A percentile compares a stretch with the other conserved stretches of the same genome.
Evolutionary conservation across 2,797 vertebrate genomes (phyloP).

Genomic region (Phyllotis vaccarum): DNA sequence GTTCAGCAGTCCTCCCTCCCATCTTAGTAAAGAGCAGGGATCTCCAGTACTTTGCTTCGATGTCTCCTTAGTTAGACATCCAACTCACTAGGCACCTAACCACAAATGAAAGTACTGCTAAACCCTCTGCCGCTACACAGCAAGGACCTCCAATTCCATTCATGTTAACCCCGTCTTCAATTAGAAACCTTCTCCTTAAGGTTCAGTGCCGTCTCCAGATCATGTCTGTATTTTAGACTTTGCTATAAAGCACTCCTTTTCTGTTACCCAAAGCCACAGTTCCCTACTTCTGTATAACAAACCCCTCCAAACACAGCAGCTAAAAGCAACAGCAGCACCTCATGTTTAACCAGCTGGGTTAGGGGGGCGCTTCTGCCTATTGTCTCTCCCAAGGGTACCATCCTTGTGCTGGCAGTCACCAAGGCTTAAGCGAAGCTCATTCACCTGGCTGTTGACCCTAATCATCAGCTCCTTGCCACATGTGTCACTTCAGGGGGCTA

Average conservation of each 20-base stretch:
- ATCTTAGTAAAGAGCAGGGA: not conserved
- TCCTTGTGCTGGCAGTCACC: not conserved
- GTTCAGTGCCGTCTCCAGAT: not conserved
- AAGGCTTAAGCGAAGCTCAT: not conserved
- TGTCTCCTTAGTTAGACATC: not conserved
- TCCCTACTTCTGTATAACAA: not conserved
- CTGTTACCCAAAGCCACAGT: not conserved
- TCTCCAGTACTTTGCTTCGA: not conserved
- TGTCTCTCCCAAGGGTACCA: not conserved
- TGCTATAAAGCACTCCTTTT: not conserved
- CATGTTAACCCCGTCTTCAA: not conserved
- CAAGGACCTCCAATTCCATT: not conserved
- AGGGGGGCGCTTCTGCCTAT: not conserved
- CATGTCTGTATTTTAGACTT: not conserved
- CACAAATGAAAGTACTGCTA: not conserved
- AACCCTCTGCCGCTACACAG: not conserved
- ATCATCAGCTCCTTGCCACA: not conserved
- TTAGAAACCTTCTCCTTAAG: slow-evolving; percentile 33
- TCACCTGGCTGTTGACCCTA: not conserved
- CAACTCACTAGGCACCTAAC: not conserved
- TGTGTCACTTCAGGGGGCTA: not conserved
- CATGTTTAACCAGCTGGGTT: not conserved
- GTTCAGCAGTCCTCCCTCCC: not conserved
- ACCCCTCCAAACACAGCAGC: not conserved
- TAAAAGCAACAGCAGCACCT: not conserved